Evolutionary conservation across 2,797 vertebrate species (phyloP).

Genomic region (Pantherophis vulpinus): DNA sequence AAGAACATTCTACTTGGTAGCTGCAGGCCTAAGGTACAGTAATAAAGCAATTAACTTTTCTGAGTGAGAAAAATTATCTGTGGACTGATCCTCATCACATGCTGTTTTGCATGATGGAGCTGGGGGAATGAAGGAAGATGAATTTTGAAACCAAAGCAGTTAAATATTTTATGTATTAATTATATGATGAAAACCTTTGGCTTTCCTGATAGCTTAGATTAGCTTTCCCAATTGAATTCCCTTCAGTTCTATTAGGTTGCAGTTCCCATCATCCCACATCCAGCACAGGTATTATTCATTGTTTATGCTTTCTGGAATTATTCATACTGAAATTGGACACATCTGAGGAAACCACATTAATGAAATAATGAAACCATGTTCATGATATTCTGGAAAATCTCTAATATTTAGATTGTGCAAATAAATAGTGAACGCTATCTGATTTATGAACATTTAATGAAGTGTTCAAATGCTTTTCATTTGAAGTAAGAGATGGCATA

Average conservation of each 20-base stretch:
- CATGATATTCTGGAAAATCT: not conserved
- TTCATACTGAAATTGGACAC: not conserved
- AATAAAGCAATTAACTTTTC: not conserved
- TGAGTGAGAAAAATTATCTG: not conserved
- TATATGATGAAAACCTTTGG: not conserved
- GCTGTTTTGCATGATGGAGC: not conserved
- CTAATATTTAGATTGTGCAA: not conserved
- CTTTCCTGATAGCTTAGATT: not conserved
- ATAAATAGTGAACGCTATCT: not conserved
- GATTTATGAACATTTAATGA: not conserved
- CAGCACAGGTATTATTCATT: not conserved
- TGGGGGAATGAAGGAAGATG: not conserved
- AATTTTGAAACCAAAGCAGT: not conserved
- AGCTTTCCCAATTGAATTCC: not conserved
- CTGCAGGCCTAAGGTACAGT: not conserved
- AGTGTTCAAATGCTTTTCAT: not conserved
- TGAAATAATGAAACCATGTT: not conserved
- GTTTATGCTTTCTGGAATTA: not conserved
- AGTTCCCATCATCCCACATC: not conserved
- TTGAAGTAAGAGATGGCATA: not conserved
- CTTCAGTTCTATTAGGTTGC: not conserved
- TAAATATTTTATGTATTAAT: not conserved
- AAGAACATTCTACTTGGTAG: not conserved
- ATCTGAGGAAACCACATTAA: not conserved
- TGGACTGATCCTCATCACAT: not conserved